Evolutionary conservation across 37 sponge, comb jelly and placozoan genomes (phyloP), one percentile per base, ranked within the genome.

Genomic region (Halisarca cf. caerulea): DNA sequence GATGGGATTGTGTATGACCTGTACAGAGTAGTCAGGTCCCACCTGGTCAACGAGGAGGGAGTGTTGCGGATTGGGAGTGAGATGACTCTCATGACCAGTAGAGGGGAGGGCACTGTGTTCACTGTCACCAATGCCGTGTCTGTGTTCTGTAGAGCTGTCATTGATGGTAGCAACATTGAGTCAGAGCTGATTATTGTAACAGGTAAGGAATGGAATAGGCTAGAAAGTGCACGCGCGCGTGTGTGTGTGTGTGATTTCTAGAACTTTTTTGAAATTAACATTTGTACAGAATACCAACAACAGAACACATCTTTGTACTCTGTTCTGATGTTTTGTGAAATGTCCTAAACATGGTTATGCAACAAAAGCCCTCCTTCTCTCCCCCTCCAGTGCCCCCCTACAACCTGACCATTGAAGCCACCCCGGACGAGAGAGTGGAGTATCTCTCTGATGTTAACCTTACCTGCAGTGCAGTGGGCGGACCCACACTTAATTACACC

Each of bases 1-100:
- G 82, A 73, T 47, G 87, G 87, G 38, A 81, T 82, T 62, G 38
- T 40, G 25, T 74, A 41, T 74, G 77, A 74, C 24, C 77, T 74
- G 25, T 43, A 21, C 15, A 1, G 20, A 25, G 45, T 3, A 1
- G 18, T 23, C 21, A 74, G n/a, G n/a, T 40, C 45, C 36, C 15
- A 21, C 36, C 20, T 8, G 45, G 18, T 43, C 38, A 17, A 33
- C 2, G 77, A 37, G 24, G 25, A 74, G 38, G 77, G 77, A 1
- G 6, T 0, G 20, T 15, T 74, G 23, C 45, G 38, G 1, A 8
- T 9, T 7, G 77, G 77, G 25, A 6, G 41, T 23, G 77, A 44
- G 44, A 41, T 23, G 9, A 39, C 24, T 3, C 42, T 5, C 24
- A 11, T 25, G 41, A 4, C 36, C 24, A 37, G 6, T 1, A 69